Conservation (phyloP, 1,140 invertebrate genomes). For the Ceratoteleas bidentatus region DNA sequence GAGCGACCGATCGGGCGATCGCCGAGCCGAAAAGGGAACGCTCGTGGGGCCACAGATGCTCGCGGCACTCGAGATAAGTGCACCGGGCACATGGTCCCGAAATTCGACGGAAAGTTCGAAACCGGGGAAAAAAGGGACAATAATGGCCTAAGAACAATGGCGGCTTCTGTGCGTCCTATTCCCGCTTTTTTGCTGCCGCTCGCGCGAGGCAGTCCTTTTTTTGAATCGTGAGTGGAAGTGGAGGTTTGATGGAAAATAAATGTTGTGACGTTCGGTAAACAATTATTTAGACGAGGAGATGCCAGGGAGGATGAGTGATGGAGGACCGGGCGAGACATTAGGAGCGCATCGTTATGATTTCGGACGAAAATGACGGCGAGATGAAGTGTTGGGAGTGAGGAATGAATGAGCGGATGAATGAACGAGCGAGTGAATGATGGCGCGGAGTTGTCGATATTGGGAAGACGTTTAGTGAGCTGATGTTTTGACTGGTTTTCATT, state of each 20-base stretch:
- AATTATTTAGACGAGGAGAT: not conserved
- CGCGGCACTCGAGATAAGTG: slow-evolving; percentile 47
- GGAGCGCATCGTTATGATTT: too few species aligned
- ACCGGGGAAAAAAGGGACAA: slow-evolving; percentile 27
- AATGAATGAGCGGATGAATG: too few species aligned
- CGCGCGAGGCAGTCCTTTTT: slow-evolving; percentile 6
- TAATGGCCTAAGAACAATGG: slow-evolving; percentile 33
- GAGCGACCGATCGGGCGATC: slow-evolving; percentile 2
- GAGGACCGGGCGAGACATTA: too few species aligned
- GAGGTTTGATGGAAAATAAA: slow-evolving; percentile 39
- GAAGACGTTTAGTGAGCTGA: too few species aligned
- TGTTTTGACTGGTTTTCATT: too few species aligned
- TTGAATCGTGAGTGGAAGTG: not conserved
- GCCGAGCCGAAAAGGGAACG: slow-evolving; percentile 11
- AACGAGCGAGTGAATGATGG: too few species aligned
- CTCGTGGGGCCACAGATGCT: slow-evolving; percentile 53
- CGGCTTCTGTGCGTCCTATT: not conserved
- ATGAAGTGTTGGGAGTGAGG: too few species aligned
- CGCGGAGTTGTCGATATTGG: too few species aligned
- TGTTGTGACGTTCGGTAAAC: slow-evolving; percentile 43
- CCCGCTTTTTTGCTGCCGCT: not conserved
- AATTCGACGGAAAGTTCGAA: slow-evolving; percentile 59
- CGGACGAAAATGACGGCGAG: too few species aligned
- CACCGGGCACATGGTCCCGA: slow-evolving; percentile 36
- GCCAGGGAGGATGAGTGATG: too few species aligned